phyloP scores from a whole-genome alignment of 2,113 vertebrate species.

The Gadus chalcogrammus region DNA sequence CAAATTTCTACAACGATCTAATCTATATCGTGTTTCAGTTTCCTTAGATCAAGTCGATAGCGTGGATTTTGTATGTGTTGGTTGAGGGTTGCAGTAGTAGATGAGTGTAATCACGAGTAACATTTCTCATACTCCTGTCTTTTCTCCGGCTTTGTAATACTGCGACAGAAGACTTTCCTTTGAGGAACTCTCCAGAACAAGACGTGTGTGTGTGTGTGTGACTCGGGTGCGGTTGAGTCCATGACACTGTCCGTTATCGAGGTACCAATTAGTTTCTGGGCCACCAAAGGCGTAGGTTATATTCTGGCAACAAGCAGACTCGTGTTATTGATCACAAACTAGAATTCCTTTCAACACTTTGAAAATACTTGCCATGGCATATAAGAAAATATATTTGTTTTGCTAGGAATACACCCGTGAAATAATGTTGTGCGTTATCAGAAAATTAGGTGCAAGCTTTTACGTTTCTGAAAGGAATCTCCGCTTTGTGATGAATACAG shows the following conservation, averaged over 20 bases:
- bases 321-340: not conserved
- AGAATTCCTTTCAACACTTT: conserved; percentile 8
- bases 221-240: conserved; percentile 22
- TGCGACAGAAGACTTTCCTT: conserved; percentile 24
- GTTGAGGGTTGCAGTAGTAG: conserved; percentile 30
- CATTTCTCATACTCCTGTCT: conserved; percentile 37
- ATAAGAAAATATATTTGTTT: no score
- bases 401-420: no score
- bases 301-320: not conserved
- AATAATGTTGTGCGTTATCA: no score
- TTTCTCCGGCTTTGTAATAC: conserved; percentile 34
- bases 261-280: conserved; percentile 16
- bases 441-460: no score
- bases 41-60: conserved; percentile 30
- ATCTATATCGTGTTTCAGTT: conserved; percentile 52
- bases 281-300: conserved; percentile 27
- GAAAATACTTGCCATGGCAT: no score
- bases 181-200: conserved; percentile 36
- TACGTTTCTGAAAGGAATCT: no score
- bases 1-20: conserved; percentile 28
- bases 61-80: conserved; percentile 37
- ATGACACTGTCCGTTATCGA: conserved; percentile 21
- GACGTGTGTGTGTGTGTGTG: conserved; percentile 32
- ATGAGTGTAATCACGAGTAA: conserved; percentile 38
- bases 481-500: no score